Base-by-base conservation (phyloP, 2,888 invertebrate genomes). In the Allacma fusca region DNA sequence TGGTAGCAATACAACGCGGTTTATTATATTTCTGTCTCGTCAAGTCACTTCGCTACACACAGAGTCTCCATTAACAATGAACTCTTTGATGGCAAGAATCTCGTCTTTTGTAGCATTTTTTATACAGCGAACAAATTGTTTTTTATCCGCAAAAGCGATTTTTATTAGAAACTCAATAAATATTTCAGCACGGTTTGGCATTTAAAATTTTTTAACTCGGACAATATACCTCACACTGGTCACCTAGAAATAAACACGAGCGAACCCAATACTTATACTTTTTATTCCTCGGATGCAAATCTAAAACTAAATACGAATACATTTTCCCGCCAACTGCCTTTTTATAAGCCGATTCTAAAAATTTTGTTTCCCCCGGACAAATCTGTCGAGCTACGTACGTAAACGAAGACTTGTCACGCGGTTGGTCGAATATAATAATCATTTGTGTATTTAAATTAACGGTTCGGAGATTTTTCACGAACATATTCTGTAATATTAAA, bases 201-300 rank as follows among this genome's bases (percentile, higher is more conserved):
- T 62, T 12, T 62, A 1, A 62, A 23, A 62, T 23, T 21, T 24
- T 62, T 21, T 40, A 40, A 5, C 13, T 40, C 40, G 40, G 40
- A 40, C 21, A 2, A 62, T 62, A 62, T 1, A 62, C 62, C 12
- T 62, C 23, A 23, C 62, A 62, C 1, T 4, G 1, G 7, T 23
- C 24, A 4, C 24, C 12, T 4, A 24, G 62, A 62, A 21, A 62
- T 23, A 62, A 12, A 62, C 26, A 12, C 13, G n/a, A 21, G 1
- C 62, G 16, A 21, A 23, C 62, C 62, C 62, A 62, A 23, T 62
- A 62, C 26, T 62, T 62, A 24, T 24, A 12, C 62, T 23, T 62
- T 24, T 62, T 62, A 24, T 62, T 24, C 23, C 62, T 9, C 62
- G 62, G 62, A 62, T 62, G 62, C 21, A 62, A 24, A 7, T 21